Base-by-base conservation (phyloP, 2,888 invertebrate genomes). In the Biston betularia region DNA sequence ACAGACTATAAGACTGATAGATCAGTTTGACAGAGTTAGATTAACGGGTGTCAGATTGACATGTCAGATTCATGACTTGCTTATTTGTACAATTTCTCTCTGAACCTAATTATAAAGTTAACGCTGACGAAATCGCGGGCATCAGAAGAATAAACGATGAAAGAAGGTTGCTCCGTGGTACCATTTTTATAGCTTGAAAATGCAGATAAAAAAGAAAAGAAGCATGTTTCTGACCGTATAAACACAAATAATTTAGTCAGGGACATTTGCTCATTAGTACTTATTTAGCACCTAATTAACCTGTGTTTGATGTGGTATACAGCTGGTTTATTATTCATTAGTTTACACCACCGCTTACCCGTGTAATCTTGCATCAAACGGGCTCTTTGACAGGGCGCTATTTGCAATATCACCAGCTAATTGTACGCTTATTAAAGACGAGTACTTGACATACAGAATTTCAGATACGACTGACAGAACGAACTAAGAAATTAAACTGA, bases 241-340 rank as follows among this genome's bases (percentile, higher is more conserved):
- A 10, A 38, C 14, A 42, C 42, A 24, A 54, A 15, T 54, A 24
- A 42, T 24, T 24, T 53, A 53, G 1, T 40, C 33, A 42, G 12
- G n/a, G 53, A 38, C 35, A 54, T 54, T 42, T 46, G 35, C 24
- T 56, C 38, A 40, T 49, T 33, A 49, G 42, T 58, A 42, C 40
- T 49, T 58, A 58, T 58, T n/a, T 58, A 49, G 24, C 40, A 38
- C 24, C 58, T 58, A 40, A 58, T 58, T 72, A 74, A 34, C 60
- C 46, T 46, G 60, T 40, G 48, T 68, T 76, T 75, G 73, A 75
- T 73, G 53, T 68, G 63, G 55, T 62, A 73, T 74, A 73, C 74
- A 77, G 73, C 78, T 72, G 38, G 14, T 68, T 42, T 58, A 62
- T 61, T 68, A 68, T 68, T 68, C 53, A 68, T 49, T 56, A 57